These are phyloP conservation scores for Falco rusticolus DNA, from an alignment of 2,797 vertebrate genomes.

Conservation along the genomic window DNA sequence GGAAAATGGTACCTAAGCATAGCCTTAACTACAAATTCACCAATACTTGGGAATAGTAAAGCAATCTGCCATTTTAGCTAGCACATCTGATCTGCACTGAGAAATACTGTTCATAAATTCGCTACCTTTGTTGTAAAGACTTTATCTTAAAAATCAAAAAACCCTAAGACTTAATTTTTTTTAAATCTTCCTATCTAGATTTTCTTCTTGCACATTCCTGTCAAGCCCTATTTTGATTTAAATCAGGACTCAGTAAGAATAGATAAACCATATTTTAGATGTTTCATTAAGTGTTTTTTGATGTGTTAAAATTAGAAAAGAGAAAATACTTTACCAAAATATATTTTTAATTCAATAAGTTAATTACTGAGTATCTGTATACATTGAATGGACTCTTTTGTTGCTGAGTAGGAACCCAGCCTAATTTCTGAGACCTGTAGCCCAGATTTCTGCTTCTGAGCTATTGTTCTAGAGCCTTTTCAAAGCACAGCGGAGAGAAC, in stretches of 20 bases:
- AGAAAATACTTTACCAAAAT: background rate
- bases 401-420: background rate
- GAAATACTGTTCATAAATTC: background rate
- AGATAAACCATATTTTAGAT: background rate
- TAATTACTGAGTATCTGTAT: background rate
- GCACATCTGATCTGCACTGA: background rate
- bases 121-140: background rate
- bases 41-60: background rate
- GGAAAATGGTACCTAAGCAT: background rate
- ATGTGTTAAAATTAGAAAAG: background rate
- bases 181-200: background rate
- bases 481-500: background rate
- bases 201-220: background rate
- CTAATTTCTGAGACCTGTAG: background rate
- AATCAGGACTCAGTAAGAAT: background rate
- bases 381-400: background rate
- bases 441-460: background rate
- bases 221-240: background rate
- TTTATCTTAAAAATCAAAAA: background rate
- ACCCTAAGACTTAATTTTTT: background rate
- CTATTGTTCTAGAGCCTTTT: background rate
- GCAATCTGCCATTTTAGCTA: background rate
- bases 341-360: background rate
- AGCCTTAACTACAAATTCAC: background rate
- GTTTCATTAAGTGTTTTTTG: background rate